These are phyloP conservation scores for Dolichotis patagonum DNA, from an alignment of 2,113 vertebrate genomes.

Conservation along the genomic window DNA sequence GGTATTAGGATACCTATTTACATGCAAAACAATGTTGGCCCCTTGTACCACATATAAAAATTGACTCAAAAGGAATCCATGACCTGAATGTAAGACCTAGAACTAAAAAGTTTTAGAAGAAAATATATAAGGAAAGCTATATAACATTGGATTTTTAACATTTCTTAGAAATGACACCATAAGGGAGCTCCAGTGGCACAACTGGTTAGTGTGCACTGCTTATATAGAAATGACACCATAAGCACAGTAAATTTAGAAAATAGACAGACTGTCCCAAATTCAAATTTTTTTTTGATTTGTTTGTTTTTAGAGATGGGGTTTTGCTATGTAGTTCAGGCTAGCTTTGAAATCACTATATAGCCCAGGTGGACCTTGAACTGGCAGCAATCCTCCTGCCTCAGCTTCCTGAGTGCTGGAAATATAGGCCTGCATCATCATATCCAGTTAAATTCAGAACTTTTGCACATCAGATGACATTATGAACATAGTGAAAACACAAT, in stretches of 20 bases:
- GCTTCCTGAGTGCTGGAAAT: neutral
- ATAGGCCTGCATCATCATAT: neutral
- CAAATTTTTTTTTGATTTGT: neutral
- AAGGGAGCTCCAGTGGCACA: neutral
- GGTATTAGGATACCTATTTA: neutral
- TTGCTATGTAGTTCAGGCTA: neutral
- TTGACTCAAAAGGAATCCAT: neutral
- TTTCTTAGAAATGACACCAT: neutral
- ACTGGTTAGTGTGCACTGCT: too few species aligned
- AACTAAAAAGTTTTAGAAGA: slow-evolving; percentile 24
- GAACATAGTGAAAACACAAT: neutral
- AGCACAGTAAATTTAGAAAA: neutral
- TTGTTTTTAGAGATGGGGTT: neutral
- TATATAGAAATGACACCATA: neutral
- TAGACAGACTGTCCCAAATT: neutral
- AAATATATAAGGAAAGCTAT: slow-evolving; percentile 8
- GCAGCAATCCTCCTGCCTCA: neutral
- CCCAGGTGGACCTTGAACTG: neutral
- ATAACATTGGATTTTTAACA: neutral
- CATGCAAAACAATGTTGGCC: neutral
- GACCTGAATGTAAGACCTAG: neutral
- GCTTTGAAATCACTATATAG: too few species aligned
- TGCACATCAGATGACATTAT: neutral
- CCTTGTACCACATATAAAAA: neutral
- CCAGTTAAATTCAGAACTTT: neutral